Base-by-base conservation (phyloP, 2,888 invertebrate species). In the Microctonus aethiopoides region DNA sequence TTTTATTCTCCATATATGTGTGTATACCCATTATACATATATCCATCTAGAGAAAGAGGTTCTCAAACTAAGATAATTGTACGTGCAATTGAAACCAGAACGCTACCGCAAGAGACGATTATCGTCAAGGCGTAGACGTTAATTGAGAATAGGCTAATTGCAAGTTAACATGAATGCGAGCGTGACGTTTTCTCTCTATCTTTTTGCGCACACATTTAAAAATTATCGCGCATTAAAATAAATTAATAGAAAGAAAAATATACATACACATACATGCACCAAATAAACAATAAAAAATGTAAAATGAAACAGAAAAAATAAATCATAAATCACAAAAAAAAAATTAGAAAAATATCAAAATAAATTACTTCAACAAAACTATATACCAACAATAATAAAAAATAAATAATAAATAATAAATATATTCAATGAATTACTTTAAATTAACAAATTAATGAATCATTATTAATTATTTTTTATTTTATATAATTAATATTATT, bases 91-190 rank as follows among this genome's bases (percentile, higher is more conserved):
- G 71, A 71, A 73, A 69, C 60, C 71, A 41, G 69, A 68, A 67
- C 51, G 61, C 41, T 36, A 66, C 63, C 64, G 64, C 64, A 71
- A 61, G 67, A 60, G 54, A 54, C 51, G 36, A 61, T 67, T 67
- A 67, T 65, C 67, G 65, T 67, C 54, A 26, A 69, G 62, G 71
- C 62, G 67, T 74, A 70, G 67, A 71, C 74, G 65, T 67, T 74
- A 74, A 74, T 74, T 74, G 71, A 67, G 65, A 73, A 69, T 73
- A 64, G 11, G 67, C 67, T 71, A 73, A 74, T 74, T 73, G 63
- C 69, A 67, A 71, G 68, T 69, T 69, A 51, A 52, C 67, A 70
- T 56, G 22, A 46, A n/a, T 36, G 20, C 29, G 51, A 46, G 6
- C 29, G 24, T 46, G n/a, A 63, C n/a, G n/a, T 6, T n/a, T 59